Base-by-base conservation (phyloP, 2,113 vertebrate species). In the Catharus minimus region DNA sequence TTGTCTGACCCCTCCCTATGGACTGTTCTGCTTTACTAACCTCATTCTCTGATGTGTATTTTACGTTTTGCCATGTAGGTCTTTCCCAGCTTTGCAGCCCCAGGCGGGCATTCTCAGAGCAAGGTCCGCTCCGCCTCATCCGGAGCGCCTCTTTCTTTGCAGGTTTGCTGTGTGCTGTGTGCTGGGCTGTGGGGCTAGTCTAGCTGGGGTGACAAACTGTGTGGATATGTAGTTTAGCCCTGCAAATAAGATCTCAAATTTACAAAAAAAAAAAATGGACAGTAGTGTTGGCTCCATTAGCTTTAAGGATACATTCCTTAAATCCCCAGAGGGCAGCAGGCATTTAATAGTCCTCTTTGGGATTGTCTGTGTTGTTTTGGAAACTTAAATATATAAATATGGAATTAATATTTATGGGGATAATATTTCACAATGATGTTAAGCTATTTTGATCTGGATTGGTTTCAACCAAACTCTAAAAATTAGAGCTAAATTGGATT, bases 101-200 rank as follows among this genome's bases (percentile, higher is more conserved):
- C 82, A 99, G 99, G 94, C 98, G 99, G 98, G 99, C 99, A 92
- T 99, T 99, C 98, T 99, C 99, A 98, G 99, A 99, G 97, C 99
- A 99, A 97, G 99, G 99, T 98, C 99, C 99, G 96, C 99, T 99
- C 97, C 99, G 99, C 95, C 98, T 99, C 97, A 99, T 99, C 99
- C 99, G 99, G 98, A 99, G 99, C 94, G 99, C 99, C 96, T 99
- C 99, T 99, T 99, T 99, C 98, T 99, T 99, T 99, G 99, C 99
- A 99, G 99, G 99, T 99, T 99, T 98, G 99, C 98, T 33, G 92
- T 97, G 96, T 98, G 97, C 97, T 96, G 96, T 97, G 97, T 98
- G 97, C 97, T 97, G 97, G 97, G 97, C 97, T 95, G 96, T 97
- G 97, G 97, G 97, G 94, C 96, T 97, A 98, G 97, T 96, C 91